Percentiles rank a stretch among this genome's conserved stretches.
Conservation (phyloP, 2,113 vertebrate species). For the zebrafish (Danio rerio) region DNA sequence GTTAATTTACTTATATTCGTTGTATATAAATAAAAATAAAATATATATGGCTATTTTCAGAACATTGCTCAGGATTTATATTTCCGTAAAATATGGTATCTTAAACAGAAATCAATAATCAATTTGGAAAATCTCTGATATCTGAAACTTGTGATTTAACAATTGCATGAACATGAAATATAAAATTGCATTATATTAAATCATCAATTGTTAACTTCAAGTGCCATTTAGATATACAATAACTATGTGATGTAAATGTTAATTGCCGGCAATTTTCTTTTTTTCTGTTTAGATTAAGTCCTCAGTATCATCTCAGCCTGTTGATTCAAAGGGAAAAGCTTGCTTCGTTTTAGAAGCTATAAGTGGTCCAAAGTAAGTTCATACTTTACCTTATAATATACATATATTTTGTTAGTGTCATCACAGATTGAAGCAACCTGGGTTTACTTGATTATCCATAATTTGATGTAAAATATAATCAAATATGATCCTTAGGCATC, state of each 20-base stretch:
- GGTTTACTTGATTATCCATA: not conserved
- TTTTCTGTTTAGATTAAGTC: slow-evolving; percentile 64
- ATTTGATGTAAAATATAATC: not conserved
- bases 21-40: no score
- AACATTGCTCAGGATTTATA: not conserved
- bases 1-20: no score
- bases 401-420: not conserved
- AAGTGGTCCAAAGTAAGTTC: slow-evolving; percentile 85
- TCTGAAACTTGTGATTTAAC: not conserved
- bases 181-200: no score
- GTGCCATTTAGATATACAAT: no score
- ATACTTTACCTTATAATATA: not conserved
- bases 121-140: not conserved
- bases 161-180: not conserved
- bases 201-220: no score
- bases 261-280: not conserved
- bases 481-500: not conserved
- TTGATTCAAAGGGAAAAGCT: slow-evolving; percentile 82
- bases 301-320: slow-evolving; percentile 64
- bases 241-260: no score
- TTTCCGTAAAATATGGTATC: no score
- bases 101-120: no score
- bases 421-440: not conserved
- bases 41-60: not conserved
- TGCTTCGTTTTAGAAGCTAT: slow-evolving; percentile 78